Conservation (phyloP, 1,140 invertebrate genomes). For the Anastatus disparis region DNA sequence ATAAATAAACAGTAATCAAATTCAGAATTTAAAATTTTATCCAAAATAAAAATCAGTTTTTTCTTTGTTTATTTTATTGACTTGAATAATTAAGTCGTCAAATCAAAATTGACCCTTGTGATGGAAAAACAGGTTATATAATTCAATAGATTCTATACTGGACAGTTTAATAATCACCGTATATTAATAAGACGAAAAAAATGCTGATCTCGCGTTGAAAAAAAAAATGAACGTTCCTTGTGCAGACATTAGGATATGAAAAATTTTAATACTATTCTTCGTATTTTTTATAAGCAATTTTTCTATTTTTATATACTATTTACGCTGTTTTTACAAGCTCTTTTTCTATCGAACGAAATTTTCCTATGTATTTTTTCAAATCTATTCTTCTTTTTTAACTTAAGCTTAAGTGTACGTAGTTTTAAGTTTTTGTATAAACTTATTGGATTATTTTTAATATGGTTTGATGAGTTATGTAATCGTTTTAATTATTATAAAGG, state of each 20-base stretch:
- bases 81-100: too few relatives aligned
- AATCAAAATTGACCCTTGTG: background rate
- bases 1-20: too few relatives aligned
- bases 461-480: constrained; percentile 33
- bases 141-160: background rate
- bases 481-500: constrained; percentile 20
- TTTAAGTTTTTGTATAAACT: constrained; percentile 22
- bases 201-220: constrained; percentile 24
- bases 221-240: constrained; percentile 13
- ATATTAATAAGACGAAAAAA: background rate
- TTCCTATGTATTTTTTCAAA: too few relatives aligned
- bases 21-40: too few relatives aligned
- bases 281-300: background rate
- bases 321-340: too few relatives aligned
- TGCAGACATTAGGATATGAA: constrained; percentile 10
- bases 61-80: too few relatives aligned
- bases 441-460: constrained; percentile 23
- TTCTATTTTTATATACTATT: background rate
- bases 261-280: background rate
- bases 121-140: background rate
- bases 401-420: too few relatives aligned
- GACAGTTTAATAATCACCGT: background rate
- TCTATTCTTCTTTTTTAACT: too few relatives aligned
- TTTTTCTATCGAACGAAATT: too few relatives aligned
- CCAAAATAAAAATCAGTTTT: too few relatives aligned